These are phyloP conservation scores for Calidris pygmaea DNA, from an alignment of 2,113 vertebrate species.

Conservation along the genomic window DNA sequence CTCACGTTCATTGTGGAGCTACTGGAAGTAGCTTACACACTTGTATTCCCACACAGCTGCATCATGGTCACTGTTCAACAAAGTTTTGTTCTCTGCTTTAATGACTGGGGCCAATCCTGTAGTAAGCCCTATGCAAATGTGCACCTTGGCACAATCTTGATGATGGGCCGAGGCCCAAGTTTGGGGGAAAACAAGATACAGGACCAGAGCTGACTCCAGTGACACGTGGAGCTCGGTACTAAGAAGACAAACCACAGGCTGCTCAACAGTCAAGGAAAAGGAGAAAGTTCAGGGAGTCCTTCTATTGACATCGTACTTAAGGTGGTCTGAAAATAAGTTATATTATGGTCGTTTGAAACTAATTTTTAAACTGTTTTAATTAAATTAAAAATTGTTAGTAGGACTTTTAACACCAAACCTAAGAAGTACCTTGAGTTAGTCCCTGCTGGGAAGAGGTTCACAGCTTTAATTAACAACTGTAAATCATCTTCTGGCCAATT, in stretches of 20 bases:
- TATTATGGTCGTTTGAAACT: neutral
- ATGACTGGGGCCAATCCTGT: neutral
- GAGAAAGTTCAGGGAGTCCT: neutral
- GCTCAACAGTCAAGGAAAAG: neutral
- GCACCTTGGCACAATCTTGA: neutral
- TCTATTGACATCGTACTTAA: neutral
- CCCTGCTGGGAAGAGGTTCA: constrained; percentile 97
- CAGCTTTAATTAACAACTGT: constrained; percentile 96
- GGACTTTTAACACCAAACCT: neutral
- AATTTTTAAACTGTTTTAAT: neutral
- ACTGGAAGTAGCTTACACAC: neutral
- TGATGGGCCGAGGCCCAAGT: neutral
- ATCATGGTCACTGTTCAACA: neutral
- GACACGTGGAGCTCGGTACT: fast-evolving
- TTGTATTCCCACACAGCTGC: neutral
- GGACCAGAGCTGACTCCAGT: neutral
- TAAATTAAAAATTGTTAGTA: neutral
- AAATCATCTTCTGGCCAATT: constrained; percentile 96
- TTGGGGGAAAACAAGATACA: neutral
- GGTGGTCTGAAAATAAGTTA: neutral
- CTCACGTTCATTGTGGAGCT: neutral
- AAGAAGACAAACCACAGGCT: neutral
- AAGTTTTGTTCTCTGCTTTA: neutral
- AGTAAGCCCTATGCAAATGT: neutral
- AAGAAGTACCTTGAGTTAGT: constrained; percentile 92